Evolutionary conservation across 2,113 vertebrate species (phyloP).

Genomic region (Xiphophorus hellerii): DNA sequence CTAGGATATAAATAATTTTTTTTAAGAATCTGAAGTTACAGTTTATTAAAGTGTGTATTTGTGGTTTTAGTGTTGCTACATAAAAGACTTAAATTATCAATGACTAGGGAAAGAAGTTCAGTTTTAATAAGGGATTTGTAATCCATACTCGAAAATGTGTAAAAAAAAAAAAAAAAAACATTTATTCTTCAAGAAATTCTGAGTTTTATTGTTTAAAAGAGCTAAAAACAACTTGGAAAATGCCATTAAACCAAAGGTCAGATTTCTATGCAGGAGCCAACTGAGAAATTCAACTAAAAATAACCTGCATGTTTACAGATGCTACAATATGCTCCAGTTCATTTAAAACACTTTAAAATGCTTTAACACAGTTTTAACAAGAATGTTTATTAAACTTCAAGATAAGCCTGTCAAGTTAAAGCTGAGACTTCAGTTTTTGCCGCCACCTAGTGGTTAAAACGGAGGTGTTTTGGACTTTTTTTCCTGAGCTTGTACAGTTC

Average conservation of each 20-base stretch:
- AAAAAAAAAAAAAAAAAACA: not conserved
- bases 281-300: not conserved
- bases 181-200: not conserved
- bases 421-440: constrained; percentile 6
- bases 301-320: not conserved
- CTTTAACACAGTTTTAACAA: not conserved
- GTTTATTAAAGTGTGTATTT: too few species aligned
- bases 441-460: constrained; percentile 47
- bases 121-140: too few species aligned
- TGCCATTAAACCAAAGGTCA: not conserved
- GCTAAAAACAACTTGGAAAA: not conserved
- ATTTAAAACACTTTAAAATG: not conserved
- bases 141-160: too few species aligned
- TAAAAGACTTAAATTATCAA: too few species aligned
- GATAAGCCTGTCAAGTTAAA: too few species aligned
- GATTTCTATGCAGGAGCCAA: not conserved
- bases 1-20: too few species aligned
- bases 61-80: too few species aligned
- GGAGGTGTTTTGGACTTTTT: not conserved
- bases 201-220: not conserved
- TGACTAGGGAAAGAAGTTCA: too few species aligned
- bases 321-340: not conserved
- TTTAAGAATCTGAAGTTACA: too few species aligned
- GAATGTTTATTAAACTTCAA: too few species aligned
- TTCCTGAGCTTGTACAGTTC: not conserved